These are phyloP conservation scores for Leucania comma DNA, from an alignment of 2,888 invertebrate genomes.

Conservation along the genomic window DNA sequence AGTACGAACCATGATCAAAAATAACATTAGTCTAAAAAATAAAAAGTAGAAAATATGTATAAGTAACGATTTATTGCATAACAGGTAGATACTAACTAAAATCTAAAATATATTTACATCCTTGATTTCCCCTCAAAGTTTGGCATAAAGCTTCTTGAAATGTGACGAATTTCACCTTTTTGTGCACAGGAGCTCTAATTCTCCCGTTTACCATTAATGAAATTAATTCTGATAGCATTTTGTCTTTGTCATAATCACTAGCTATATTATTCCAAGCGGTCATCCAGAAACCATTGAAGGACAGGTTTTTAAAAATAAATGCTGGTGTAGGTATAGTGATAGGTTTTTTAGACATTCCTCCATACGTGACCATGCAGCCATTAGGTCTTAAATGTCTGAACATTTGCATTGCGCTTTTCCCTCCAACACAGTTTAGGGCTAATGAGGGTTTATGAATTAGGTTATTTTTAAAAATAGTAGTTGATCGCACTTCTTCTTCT, in stretches of 20 bases:
- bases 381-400: constrained; percentile 93
- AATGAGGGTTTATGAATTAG: constrained; percentile 93
- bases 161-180: constrained; percentile 93
- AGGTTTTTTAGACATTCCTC: constrained; percentile 99
- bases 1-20: background rate
- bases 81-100: constrained; percentile 77
- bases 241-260: constrained; percentile 88
- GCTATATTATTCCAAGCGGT: constrained; percentile 96
- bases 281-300: constrained; percentile 98
- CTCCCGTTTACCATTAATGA: constrained; percentile 93
- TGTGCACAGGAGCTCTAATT: constrained; percentile 94
- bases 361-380: constrained; percentile 98
- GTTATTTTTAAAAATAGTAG: constrained; percentile 84
- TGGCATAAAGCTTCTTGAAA: constrained; percentile 94
- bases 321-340: constrained; percentile 94
- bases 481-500: constrained; percentile 82
- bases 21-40: background rate
- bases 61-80: constrained; percentile 9
- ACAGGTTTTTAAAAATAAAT: constrained; percentile 97
- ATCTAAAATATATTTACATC: constrained; percentile 95
- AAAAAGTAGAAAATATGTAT: background rate
- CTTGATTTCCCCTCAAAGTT: constrained; percentile 93
- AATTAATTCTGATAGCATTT: constrained; percentile 95
- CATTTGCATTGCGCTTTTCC: constrained; percentile 96
- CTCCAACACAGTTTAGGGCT: constrained; percentile 99